Percentiles rank a stretch among this genome's conserved stretches.
Evolutionary conservation across 2,113 vertebrate genomes (phyloP).

Genomic region (Haplochromis burtoni): DNA sequence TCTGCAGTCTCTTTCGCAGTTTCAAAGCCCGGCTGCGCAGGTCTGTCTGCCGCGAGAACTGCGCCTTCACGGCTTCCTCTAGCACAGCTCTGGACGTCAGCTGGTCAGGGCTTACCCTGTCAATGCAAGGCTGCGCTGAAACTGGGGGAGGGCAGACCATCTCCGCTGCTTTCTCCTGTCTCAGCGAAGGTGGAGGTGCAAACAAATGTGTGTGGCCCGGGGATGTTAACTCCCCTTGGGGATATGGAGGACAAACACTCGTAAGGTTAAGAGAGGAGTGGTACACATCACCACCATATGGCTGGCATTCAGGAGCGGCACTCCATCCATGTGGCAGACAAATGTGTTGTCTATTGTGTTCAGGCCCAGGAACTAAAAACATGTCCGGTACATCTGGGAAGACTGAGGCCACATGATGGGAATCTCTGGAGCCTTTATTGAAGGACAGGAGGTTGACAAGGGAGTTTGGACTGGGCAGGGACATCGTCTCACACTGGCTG

Average conservation of each 20-base stretch:
- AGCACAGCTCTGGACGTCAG: constrained; percentile 17
- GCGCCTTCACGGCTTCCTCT: constrained; percentile 63
- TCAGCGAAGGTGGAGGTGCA: constrained; percentile 57
- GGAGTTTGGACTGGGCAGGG: constrained; percentile 71
- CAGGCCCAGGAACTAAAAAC: constrained; percentile 59
- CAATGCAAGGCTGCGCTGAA: constrained; percentile 35
- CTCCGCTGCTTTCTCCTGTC: constrained; percentile 53
- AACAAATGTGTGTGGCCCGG: constrained; percentile 23
- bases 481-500: constrained; percentile 66
- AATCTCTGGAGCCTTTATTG: constrained; percentile 50
- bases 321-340: constrained; percentile 19
- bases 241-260: background rate
- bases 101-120: constrained; percentile 34
- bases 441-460: constrained; percentile 56
- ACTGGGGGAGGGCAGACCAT: background rate
- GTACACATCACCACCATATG: constrained; percentile 40
- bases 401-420: constrained; percentile 58
- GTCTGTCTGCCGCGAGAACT: constrained; percentile 72
- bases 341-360: constrained; percentile 65
- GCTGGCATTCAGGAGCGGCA: background rate
- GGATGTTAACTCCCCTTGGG: constrained; percentile 33
- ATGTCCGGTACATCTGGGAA: constrained; percentile 53
- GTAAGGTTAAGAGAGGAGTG: background rate
- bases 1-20: constrained; percentile 79
- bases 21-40: constrained; percentile 71